Conservation (phyloP, 2,888 invertebrate genomes). For the Hypsopygia costalis region DNA sequence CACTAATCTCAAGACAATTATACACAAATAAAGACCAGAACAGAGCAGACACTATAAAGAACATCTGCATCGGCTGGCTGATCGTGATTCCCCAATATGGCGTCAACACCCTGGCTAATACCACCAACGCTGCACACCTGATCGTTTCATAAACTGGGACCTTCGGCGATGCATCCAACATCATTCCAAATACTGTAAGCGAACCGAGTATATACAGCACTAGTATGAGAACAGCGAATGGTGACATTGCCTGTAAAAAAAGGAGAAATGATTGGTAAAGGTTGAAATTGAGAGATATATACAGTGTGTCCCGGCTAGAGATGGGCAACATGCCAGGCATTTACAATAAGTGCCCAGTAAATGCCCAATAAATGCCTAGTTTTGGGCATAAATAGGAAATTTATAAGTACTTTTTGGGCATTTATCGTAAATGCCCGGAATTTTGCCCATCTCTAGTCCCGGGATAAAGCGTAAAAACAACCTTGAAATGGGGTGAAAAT, state of each 20-base stretch:
- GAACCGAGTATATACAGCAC: constrained; percentile 82
- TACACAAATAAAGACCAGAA: constrained; percentile 78
- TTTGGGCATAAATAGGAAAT: too few species aligned
- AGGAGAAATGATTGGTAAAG: too few species aligned
- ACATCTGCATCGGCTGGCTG: constrained; percentile 52
- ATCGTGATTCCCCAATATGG: constrained; percentile 30
- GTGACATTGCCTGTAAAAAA: constrained; percentile 73
- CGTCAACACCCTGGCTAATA: constrained; percentile 32
- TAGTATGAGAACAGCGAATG: constrained; percentile 65
- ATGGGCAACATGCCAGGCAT: too few species aligned
- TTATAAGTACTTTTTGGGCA: too few species aligned
- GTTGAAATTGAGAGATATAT: too few species aligned
- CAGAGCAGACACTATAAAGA: constrained; percentile 71
- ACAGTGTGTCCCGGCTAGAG: too few species aligned
- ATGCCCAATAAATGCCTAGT: too few species aligned
- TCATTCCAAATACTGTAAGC: constrained; percentile 83
- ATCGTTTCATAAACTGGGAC: constrained; percentile 79
- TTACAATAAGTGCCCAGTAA: too few species aligned
- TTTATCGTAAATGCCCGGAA: too few species aligned
- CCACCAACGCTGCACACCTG: constrained; percentile 77
- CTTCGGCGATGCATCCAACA: constrained; percentile 82
- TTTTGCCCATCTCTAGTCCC: too few species aligned
- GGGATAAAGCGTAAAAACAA: too few species aligned
- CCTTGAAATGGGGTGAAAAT: too few species aligned
- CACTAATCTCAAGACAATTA: constrained; percentile 65